These are phyloP conservation scores for Archilochus colubris DNA, from an alignment of 2,113 vertebrate genomes.

Conservation along the genomic window DNA sequence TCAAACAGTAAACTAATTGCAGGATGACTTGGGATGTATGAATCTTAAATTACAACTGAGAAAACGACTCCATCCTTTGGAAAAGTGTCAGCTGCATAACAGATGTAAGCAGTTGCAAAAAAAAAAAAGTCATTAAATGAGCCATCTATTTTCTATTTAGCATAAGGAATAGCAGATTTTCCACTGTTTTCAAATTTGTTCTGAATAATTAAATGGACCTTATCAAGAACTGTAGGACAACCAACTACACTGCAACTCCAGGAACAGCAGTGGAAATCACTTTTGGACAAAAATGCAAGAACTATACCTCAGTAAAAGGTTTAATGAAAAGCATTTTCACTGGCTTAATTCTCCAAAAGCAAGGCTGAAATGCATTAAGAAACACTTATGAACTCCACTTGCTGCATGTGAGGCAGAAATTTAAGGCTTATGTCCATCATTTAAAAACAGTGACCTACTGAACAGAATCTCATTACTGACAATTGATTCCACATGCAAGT, in stretches of 20 bases:
- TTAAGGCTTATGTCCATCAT: not conserved
- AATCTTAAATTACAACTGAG: not conserved
- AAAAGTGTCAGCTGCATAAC: not conserved
- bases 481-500: not conserved
- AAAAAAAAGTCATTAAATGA: not conserved
- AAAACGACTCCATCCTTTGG: not conserved
- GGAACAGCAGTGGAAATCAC: not conserved
- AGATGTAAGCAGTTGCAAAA: not conserved
- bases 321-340: not conserved
- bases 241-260: not conserved
- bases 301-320: not conserved
- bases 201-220: not conserved
- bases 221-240: not conserved
- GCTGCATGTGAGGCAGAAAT: not conserved
- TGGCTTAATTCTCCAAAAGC: not conserved
- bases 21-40: not conserved
- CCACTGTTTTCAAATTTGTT: not conserved
- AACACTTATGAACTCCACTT: not conserved
- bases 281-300: not conserved
- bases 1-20: not conserved
- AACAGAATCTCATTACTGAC: not conserved
- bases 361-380: not conserved
- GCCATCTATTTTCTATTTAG: not conserved
- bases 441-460: not conserved
- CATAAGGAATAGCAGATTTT: not conserved